Percentiles rank a stretch among this genome's conserved stretches.
Conservation (phyloP, 2,113 vertebrate genomes). For the Hystrix cristata region DNA sequence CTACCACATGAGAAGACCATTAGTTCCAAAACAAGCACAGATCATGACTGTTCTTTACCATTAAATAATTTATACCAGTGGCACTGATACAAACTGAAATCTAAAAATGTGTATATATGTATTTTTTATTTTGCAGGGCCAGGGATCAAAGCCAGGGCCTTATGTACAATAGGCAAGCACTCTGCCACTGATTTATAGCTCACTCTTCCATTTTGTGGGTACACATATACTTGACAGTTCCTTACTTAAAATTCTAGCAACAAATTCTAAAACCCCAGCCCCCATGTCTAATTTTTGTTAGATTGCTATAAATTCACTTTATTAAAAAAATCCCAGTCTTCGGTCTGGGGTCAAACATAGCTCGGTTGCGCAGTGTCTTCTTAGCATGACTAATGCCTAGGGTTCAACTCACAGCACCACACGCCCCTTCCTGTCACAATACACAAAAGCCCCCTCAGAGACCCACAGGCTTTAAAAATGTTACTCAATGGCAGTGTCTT, state of each 20-base stretch:
- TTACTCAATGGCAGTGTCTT: background rate
- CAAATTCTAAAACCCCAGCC: background rate
- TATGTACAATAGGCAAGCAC: background rate
- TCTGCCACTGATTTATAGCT: background rate
- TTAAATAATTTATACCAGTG: background rate
- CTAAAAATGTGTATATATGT: background rate
- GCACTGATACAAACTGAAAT: background rate
- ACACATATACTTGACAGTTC: background rate
- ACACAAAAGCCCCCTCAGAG: background rate
- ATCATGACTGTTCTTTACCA: background rate
- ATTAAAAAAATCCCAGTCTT: slow-evolving; percentile 6
- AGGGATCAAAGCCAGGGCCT: background rate
- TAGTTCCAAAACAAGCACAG: background rate
- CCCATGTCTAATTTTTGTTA: background rate
- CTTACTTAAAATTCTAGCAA: background rate
- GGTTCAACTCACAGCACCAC: background rate
- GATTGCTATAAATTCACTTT: background rate
- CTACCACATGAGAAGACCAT: slow-evolving; percentile 82
- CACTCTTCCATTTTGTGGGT: background rate
- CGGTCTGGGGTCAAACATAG: background rate
- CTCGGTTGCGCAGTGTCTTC: background rate
- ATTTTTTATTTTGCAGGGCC: background rate
- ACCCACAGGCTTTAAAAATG: background rate
- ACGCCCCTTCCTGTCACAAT: background rate
- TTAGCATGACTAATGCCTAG: background rate